These are phyloP conservation scores for Aptenodytes patagonicus DNA, from an alignment of 2,113 vertebrate genomes.

Conservation along the genomic window DNA sequence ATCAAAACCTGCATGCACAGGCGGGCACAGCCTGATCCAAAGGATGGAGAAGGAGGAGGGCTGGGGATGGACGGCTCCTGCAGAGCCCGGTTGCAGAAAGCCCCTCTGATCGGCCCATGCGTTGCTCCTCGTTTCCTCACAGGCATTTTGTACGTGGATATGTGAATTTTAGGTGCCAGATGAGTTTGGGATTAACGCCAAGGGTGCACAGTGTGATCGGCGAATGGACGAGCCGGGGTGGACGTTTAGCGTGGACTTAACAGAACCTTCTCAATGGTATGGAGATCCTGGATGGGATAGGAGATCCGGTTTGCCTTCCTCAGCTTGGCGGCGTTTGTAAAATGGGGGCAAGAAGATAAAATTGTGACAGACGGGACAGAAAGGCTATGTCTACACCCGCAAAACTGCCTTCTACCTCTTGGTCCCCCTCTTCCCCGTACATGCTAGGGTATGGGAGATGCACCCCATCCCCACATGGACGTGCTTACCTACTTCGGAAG, in stretches of 20 bases:
- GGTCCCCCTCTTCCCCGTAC: neutral
- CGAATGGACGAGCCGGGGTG: neutral
- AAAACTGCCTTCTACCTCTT: neutral
- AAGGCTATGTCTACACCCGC: rapidly evolving
- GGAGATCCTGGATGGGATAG: neutral
- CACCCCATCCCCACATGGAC: neutral
- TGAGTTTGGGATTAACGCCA: neutral
- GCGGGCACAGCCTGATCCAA: rapidly evolving
- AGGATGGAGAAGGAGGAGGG: neutral
- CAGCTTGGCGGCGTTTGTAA: neutral
- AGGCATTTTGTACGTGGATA: neutral
- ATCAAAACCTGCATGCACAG: rapidly evolving
- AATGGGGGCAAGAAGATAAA: neutral
- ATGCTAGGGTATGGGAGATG: neutral
- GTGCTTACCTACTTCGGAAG: neutral
- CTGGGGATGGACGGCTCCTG: neutral
- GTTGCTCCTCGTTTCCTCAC: rapidly evolving
- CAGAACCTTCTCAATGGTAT: neutral
- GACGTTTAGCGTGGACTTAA: rapidly evolving
- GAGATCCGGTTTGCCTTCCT: neutral
- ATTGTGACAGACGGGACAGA: neutral
- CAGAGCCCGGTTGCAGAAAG: rapidly evolving
- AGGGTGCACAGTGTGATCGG: rapidly evolving
- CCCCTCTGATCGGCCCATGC: neutral
- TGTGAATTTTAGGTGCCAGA: neutral